phyloP scores from a whole-genome alignment of 2,113 vertebrate species.

The Hyperoodon ampullatus region DNA sequence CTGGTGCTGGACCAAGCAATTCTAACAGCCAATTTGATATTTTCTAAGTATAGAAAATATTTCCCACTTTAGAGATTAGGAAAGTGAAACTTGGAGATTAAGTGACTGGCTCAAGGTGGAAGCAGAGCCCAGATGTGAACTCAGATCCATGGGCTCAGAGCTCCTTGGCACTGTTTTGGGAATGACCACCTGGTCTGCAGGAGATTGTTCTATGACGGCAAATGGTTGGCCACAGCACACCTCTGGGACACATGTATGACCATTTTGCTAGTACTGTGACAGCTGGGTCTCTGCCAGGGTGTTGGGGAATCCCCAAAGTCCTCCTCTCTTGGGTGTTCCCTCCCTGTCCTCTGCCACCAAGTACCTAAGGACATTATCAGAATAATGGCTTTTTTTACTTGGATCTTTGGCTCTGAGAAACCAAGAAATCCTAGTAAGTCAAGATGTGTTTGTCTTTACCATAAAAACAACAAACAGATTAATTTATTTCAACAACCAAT shows the following conservation, averaged over 20 bases:
- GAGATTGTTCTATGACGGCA: background rate
- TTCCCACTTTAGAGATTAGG: background rate
- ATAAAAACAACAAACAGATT: background rate
- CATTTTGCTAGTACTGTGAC: background rate
- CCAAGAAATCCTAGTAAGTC: background rate
- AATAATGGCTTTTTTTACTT: background rate
- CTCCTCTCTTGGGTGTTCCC: background rate
- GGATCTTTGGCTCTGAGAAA: background rate
- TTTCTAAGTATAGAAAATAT: background rate
- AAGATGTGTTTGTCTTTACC: background rate
- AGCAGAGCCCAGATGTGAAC: background rate
- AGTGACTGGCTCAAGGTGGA: background rate
- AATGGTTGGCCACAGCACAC: background rate
- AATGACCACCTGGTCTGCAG: background rate
- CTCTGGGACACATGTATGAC: rapidly evolving
- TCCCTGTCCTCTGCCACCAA: background rate
- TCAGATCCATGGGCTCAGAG: background rate
- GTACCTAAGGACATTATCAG: background rate
- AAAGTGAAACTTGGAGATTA: background rate
- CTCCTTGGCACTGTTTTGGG: background rate
- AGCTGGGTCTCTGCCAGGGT: background rate
- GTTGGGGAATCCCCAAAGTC: background rate
- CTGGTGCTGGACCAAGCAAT: background rate
- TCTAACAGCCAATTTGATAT: background rate
- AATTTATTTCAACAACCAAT: background rate